A percentile compares a stretch with the other conserved stretches of the same genome.
Conservation (phyloP, 2,888 invertebrate genomes). For the Piscicola geometra region DNA sequence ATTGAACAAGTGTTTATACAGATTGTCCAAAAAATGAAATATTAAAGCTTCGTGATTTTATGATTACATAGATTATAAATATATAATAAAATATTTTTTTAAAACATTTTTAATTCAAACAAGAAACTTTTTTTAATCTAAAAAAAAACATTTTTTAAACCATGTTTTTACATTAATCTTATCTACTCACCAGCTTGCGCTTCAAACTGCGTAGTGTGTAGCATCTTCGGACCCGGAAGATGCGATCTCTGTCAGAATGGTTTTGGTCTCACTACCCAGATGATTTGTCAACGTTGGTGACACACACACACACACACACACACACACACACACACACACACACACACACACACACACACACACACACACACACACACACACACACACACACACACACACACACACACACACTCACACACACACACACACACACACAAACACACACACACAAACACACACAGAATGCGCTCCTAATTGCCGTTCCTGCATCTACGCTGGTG, state of each 20-base stretch:
- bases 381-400: too few species aligned
- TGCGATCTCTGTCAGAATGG: constrained; percentile 35
- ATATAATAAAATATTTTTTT: neutral
- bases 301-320: too few species aligned
- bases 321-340: too few species aligned
- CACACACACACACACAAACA: too few species aligned
- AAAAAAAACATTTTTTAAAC: too few species aligned
- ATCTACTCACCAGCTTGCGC: constrained; percentile 38
- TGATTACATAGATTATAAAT: too few species aligned
- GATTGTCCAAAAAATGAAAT: too few species aligned
- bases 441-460: neutral
- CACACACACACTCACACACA: too few species aligned
- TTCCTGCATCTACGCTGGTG: constrained; percentile 32
- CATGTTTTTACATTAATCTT: neutral
- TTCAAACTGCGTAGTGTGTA: constrained; percentile 37
- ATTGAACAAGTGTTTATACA: too few species aligned
- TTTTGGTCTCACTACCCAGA: constrained; percentile 26
- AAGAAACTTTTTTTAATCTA: constrained; percentile 2
- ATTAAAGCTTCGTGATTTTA: too few species aligned
- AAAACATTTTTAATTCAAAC: neutral
- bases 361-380: too few species aligned
- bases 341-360: too few species aligned
- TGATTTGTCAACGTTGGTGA: constrained; percentile 35
- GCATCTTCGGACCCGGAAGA: constrained; percentile 27
- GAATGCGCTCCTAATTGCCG: constrained; percentile 37